Percentiles rank a stretch among this genome's conserved stretches.
phyloP scores from a whole-genome alignment of 2,888 invertebrate species.

The Antheraea assamensis region DNA sequence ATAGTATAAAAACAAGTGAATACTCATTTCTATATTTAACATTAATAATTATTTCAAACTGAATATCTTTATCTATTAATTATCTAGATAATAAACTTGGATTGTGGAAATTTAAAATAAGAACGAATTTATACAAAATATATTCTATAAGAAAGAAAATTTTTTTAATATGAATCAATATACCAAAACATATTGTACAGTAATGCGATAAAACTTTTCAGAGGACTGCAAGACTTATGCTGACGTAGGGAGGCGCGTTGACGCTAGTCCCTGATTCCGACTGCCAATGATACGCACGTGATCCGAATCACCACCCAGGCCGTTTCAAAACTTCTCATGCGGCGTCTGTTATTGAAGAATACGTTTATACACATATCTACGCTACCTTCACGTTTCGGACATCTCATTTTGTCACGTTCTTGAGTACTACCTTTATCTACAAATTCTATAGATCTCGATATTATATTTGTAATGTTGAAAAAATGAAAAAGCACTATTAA shows the following conservation, averaged over 20 bases:
- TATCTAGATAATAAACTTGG: too few relatives aligned
- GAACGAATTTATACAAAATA: background rate
- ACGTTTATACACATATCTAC: conserved; percentile 48
- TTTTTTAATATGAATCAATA: background rate
- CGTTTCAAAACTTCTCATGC: conserved; percentile 46
- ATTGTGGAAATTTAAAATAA: too few relatives aligned
- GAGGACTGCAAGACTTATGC: conserved; percentile 37
- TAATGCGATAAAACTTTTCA: conserved; percentile 23
- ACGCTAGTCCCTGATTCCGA: conserved; percentile 65
- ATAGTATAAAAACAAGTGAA: too few relatives aligned
- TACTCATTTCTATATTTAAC: too few relatives aligned
- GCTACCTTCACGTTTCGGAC: conserved; percentile 45
- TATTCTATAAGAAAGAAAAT: conserved; percentile 7
- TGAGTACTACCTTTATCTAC: background rate
- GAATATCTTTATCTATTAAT: too few relatives aligned
- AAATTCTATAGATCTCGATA: background rate
- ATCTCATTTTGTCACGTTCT: conserved; percentile 26
- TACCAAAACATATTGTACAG: background rate
- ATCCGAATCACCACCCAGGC: conserved; percentile 50
- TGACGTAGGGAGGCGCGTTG: conserved; percentile 49
- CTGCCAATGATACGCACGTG: conserved; percentile 77
- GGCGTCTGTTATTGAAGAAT: conserved; percentile 56
- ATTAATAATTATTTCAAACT: too few relatives aligned
- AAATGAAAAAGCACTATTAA: background rate
- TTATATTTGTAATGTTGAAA: background rate